Base-by-base conservation (phyloP, 1,140 invertebrate genomes). In the Archegozetes longisetosus region DNA sequence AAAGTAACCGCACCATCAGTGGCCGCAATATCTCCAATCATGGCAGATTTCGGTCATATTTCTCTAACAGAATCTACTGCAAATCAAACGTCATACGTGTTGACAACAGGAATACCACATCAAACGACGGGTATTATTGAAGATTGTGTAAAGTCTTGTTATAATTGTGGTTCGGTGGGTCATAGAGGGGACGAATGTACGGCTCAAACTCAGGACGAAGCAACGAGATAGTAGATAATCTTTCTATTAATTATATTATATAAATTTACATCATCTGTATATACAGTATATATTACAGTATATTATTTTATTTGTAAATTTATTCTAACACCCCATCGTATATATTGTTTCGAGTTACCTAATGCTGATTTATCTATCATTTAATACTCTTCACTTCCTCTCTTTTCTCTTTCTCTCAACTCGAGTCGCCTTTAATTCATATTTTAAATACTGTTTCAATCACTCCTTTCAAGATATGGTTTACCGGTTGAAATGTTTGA, bases 101-200 rank as follows among this genome's bases (percentile, higher is more conserved):
- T 25, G 13, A 22, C 50, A 52, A 52, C 24, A 23, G 17, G 46
- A n/a, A 4, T 52, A 2, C 50, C 20, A 23, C 50, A 52, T 25
- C 3, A 20, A 12, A 20, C 20, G 24, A 23, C 24, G 24, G 2
- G 20, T 14, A 22, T 48, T 48, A 23, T 20, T 52, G 50, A 52
- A 22, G 17, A 17, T 50, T 22, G 25, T 50, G 24, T 48, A 28
- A 20, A 58, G 3, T 58, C 76, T 0, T 82, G 80, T 66, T 85
- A 80, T 71, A 86, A 86, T 68, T 86, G 84, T 72, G 84, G 84
- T 46, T 82, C 80, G 27, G 76, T 78, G 53, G 82, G 75, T 56
- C 88, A 93, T 70, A 74, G 78, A n/a, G 85, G 85, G 1, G 72
- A 77, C 61, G 87, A 90, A 40, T 93, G 88, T 70, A 83, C 57